A percentile compares a stretch with the other conserved stretches of the same genome.
Conservation (phyloP, 2,797 vertebrate genomes). For the Gymnoscopelus braueri region DNA sequence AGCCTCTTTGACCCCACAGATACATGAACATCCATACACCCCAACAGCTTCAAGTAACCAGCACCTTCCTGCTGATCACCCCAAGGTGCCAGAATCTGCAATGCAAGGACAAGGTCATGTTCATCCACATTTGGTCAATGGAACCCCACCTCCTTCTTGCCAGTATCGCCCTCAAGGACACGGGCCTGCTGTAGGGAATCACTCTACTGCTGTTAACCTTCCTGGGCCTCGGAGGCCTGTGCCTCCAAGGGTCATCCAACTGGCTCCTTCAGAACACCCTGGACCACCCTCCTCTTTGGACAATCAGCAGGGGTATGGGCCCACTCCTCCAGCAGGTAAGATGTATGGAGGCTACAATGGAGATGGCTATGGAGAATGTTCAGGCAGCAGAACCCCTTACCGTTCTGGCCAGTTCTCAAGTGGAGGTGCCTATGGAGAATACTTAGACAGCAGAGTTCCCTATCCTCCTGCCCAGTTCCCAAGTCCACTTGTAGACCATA, state of each 20-base stretch:
- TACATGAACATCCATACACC: conserved; percentile 40
- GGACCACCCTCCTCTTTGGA: conserved; percentile 82
- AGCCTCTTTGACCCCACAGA: conserved; percentile 26
- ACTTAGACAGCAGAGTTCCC: conserved; percentile 76
- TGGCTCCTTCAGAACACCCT: conserved; percentile 73
- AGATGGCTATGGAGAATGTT: conserved; percentile 84
- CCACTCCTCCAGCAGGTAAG: conserved; percentile 47
- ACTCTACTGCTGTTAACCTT: conserved; percentile 44
- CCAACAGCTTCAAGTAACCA: conserved; percentile 37
- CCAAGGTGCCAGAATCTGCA: conserved; percentile 47
- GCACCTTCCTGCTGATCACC: conserved; percentile 46
- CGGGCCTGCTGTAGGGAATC: conserved; percentile 50
- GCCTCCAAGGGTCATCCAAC: conserved; percentile 50
- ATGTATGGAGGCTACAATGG: conserved; percentile 78
- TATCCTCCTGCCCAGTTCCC: conserved; percentile 82
- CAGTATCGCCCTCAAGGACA: conserved; percentile 56
- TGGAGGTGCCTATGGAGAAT: conserved; percentile 81
- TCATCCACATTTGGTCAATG: conserved; percentile 44
- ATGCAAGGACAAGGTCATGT: conserved; percentile 24
- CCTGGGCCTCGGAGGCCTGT: too few species aligned
- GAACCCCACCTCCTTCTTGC: conserved; percentile 36
- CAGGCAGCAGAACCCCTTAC: conserved; percentile 79
- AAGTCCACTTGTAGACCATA: conserved; percentile 80
- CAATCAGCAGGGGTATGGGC: too few species aligned
- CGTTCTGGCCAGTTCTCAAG: conserved; percentile 80